Base-by-base conservation (phyloP, 2,113 vertebrate species). In the Arvicanthis niloticus region DNA sequence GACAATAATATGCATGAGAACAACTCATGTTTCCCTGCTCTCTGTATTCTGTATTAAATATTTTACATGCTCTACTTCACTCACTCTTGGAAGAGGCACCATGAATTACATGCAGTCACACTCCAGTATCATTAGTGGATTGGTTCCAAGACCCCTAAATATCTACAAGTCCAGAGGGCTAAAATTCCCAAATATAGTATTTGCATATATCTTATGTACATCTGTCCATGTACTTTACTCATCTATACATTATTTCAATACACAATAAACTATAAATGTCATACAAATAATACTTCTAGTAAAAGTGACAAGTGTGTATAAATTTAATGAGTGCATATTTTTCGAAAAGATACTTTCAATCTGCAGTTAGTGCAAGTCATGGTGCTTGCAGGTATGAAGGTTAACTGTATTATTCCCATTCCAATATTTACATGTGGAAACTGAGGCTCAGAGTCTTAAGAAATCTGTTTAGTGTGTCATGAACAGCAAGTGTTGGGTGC, bases 41-140 rank as follows among this genome's bases (percentile, higher is more conserved):
- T 37, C 60, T 56, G 2, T 15, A 31, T 37, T 68, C 85, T 6
- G 1, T 1, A 22, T 58, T 26, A 80, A 80, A 72, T 58, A 31
- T 4, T 91, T 62, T 7, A 1, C 3, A 12, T 0, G 1, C 7
- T 48, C 29, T 37, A 0, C n/a, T n/a, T 84, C 62, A 22, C 1
- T 93, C 58, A 26, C 0, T 72, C 40, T 58, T 56, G 16, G 13
- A 24, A 17, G 2, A 22, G 22, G 48, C 42, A 10, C 37, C 72
- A 16, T 6, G 45, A 81, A 13, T 62, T 19, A 45, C 17, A 65
- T 42, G 29, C 56, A 82, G 76, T 60, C 42, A 40, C 2, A n/a
- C 7, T 40, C 24, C 29, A 22, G 56, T 19, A 53, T 26, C 29
- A 40, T 40, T 29, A 22, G 12, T 22, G 29, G 13, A 77, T 87